Evolutionary conservation across 1,140 invertebrate genomes (phyloP), one percentile per base, ranked within the genome.

Genomic region (Lethrus apterus): DNA sequence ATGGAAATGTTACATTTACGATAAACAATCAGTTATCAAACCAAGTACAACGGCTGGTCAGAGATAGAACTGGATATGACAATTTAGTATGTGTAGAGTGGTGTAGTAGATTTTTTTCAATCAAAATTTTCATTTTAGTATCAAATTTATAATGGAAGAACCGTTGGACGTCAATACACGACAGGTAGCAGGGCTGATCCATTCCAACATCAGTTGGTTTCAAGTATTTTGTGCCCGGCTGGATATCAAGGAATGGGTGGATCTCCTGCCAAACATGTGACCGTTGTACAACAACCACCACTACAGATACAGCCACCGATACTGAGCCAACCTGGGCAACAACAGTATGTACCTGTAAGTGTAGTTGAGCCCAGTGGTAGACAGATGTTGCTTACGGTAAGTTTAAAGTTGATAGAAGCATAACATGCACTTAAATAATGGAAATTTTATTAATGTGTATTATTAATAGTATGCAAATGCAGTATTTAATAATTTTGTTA

Each of bases 341-440:
- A 89, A 60, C 87, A 91, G 54, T 90, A 91, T 66, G 86, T 74
- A 3, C 88, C 88, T n/a, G 88, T 91, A 3, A 90, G 88, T n/a
- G 88, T 91, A 77, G 84, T 92, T 21, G 89, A 92, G 68, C 74
- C 73, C 30, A 70, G 65, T 46, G 80, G 80, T 3, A 71, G 80
- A 50, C 77, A 81, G 62, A 83, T 83, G 80, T 59, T 83, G 15
- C 57, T 81, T 13, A 80, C 79, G 2, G 74, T 75, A 68, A 68
- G 66, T 66, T 33, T 29, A 49, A 31, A 26, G n/a, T 26, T 26
- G n/a, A 7, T 26, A 19, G 15, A 19, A 42, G 11, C 3, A 29
- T 3, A 14, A 42, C 4, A 15, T 42, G n/a, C n/a, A n/a, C 21
- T 9, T 2, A 14, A 19, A 26, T 29, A 10, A 36, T 13, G 9